phyloP scores from a whole-genome alignment of 1,140 invertebrate species.

The Drosophila lacteicornis region DNA sequence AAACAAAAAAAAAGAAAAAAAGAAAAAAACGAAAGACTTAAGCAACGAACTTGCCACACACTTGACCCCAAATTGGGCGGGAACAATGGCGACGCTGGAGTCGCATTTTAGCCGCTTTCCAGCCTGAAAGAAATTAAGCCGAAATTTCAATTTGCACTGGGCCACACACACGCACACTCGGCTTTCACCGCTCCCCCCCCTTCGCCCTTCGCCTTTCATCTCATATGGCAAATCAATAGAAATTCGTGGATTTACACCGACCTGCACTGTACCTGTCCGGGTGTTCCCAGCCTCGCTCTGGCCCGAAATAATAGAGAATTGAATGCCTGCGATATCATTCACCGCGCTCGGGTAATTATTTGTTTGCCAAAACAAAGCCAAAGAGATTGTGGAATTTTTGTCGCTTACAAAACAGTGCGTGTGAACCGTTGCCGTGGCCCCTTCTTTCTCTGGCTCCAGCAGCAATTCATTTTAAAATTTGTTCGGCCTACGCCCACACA shows the following conservation, averaged over 20 bases:
- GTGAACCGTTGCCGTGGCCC: conserved; percentile 40
- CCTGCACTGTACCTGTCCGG: conserved; percentile 34
- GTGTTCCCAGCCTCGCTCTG: conserved; percentile 23
- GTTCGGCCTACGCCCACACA: conserved; percentile 70
- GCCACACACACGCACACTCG: conserved; percentile 62
- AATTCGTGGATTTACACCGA: conserved; percentile 43
- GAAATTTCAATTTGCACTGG: conserved; percentile 69
- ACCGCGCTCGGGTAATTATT: conserved; percentile 44
- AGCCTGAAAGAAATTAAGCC: conserved; percentile 53
- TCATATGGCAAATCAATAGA: conserved; percentile 42
- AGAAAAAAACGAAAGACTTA: conserved; percentile 73
- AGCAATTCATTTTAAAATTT: conserved; percentile 58
- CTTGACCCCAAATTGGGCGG: conserved; percentile 67
- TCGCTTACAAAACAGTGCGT: conserved; percentile 53
- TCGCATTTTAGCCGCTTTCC: conserved; percentile 75
- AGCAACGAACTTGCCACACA: conserved; percentile 72
- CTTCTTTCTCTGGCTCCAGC: not conserved
- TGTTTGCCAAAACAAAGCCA: conserved; percentile 47
- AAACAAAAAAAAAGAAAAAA: conserved; percentile 12
- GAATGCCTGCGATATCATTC: conserved; percentile 37
- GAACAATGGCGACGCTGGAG: conserved; percentile 39
- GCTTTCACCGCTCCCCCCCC: conserved; percentile 30
- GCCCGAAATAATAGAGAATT: conserved; percentile 33
- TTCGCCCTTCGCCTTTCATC: conserved; percentile 32
- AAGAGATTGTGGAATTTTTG: conserved; percentile 54